phyloP scores from a whole-genome alignment of 2,888 invertebrate species.

The Apotomis turbidana region DNA sequence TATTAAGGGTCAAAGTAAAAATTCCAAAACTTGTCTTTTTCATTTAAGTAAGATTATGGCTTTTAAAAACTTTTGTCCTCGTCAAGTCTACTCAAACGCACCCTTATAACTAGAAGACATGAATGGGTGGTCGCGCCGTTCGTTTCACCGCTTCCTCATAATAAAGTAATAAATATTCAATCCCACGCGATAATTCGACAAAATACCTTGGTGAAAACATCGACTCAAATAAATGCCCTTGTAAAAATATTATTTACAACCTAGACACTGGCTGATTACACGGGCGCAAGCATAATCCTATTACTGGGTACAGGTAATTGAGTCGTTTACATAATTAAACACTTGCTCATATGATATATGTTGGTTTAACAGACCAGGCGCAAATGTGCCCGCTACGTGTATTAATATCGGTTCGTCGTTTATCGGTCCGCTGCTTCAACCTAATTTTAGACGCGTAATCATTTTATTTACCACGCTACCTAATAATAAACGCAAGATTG shows the following conservation, averaged over 20 bases:
- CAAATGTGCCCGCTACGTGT: constrained; percentile 22
- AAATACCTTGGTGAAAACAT: constrained; percentile 27
- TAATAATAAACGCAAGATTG: not conserved
- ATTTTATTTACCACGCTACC: constrained; percentile 1
- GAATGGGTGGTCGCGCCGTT: constrained; percentile 34
- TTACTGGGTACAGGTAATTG: constrained; percentile 40
- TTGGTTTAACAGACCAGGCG: constrained; percentile 34
- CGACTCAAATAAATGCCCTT: constrained; percentile 19
- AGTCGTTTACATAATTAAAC: constrained; percentile 42
- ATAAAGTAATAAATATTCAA: constrained; percentile 36
- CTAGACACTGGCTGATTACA: constrained; percentile 39
- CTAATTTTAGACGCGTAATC: constrained; percentile 9
- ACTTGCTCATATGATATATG: constrained; percentile 41
- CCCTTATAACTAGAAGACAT: constrained; percentile 28
- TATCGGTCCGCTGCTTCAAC: constrained; percentile 16
- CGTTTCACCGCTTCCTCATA: constrained; percentile 19
- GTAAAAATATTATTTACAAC: constrained; percentile 40
- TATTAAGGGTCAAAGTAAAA: not conserved
- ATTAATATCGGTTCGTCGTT: constrained; percentile 16
- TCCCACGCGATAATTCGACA: constrained; percentile 15
- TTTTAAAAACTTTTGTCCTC: not conserved
- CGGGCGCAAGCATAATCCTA: constrained; percentile 39
- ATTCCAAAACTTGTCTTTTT: not conserved
- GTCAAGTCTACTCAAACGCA: constrained; percentile 15
- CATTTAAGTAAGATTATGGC: not conserved